phyloP scores from a whole-genome alignment of 2,888 invertebrate genomes.

The Papilio demoleus region DNA sequence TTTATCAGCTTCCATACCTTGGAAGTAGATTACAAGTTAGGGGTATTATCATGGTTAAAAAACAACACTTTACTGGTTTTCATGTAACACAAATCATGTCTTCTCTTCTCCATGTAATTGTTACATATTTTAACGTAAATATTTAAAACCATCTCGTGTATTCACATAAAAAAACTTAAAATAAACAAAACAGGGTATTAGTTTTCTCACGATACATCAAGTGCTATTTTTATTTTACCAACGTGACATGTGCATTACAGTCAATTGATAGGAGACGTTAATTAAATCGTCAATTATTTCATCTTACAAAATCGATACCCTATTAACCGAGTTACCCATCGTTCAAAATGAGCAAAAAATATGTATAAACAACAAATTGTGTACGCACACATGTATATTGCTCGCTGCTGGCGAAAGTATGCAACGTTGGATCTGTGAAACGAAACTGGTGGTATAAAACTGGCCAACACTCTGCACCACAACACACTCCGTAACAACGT shows the following conservation, averaged over 20 bases:
- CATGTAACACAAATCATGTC: not conserved
- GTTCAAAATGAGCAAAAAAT: slow-evolving; percentile 38
- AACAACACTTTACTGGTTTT: not conserved
- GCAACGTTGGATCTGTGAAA: slow-evolving; percentile 69
- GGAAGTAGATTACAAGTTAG: not conserved
- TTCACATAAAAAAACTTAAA: not conserved
- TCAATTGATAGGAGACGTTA: not conserved
- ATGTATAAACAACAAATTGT: slow-evolving; percentile 47
- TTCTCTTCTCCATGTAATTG: not conserved
- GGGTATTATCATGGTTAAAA: not conserved
- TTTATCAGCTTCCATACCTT: not conserved
- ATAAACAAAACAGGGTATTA: not conserved
- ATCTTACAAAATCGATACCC: slow-evolving; percentile 42
- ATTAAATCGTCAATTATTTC: slow-evolving; percentile 31
- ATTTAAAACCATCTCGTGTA: not conserved
- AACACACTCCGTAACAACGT: slow-evolving; percentile 75
- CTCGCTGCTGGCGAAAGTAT: slow-evolving; percentile 74
- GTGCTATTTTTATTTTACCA: not conserved
- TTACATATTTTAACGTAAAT: not conserved
- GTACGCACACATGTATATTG: slow-evolving; percentile 55
- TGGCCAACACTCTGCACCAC: slow-evolving; percentile 51
- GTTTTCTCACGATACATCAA: not conserved
- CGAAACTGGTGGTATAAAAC: slow-evolving; percentile 74
- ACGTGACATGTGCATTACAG: not conserved
- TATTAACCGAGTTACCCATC: slow-evolving; percentile 41